Base-by-base conservation (phyloP, 2,797 vertebrate genomes). In the Hypotaenidia okinawae region DNA sequence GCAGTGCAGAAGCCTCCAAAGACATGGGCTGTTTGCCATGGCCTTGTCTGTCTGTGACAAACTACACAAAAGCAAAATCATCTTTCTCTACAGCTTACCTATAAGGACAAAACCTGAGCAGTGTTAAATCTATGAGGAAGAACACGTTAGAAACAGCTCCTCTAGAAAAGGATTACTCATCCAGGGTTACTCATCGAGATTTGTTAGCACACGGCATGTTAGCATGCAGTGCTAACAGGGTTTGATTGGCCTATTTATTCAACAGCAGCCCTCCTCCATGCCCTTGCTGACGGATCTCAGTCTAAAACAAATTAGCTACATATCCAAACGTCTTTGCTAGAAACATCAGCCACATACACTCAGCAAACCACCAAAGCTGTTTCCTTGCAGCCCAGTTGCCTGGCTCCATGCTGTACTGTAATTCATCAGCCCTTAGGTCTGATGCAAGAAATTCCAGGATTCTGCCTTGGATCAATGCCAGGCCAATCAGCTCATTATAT, bases 261-360 rank as follows among this genome's bases (percentile, higher is more conserved):
- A 74, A 57, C 16, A 79, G 13, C n/a, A 30, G 27, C 3, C 0
- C 16, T 57, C 21, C 69, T 64, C 58, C 10, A 3, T 11, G 21
- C 33, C 39, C 77, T 63, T 49, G 9, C 7, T 51, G 25, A 73
- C 10, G 55, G 7, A 8, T 41, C 82, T 24, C 9, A 16, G 16
- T 16, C 32, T 33, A 47, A 83, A 70, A 4, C 54, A 58, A 68
- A 84, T 17, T 2, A 47, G 41, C 54, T 68, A 37, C 10, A 5
- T 3, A 70, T 52, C 17, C 0, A 0, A 61, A 78, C 11, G 9
- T 1, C 8, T 52, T 18, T 54, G 28, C 45, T 72, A 64, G 37
- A 32, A 64, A 58, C 0, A 3, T 41, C n/a, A 64, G 51, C 27
- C 41, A 35, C 68, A 47, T 6, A 6, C 18, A 9, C 37, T 54